Base-by-base conservation (phyloP, 2,888 invertebrate genomes). In the Chloromyia formosa region DNA sequence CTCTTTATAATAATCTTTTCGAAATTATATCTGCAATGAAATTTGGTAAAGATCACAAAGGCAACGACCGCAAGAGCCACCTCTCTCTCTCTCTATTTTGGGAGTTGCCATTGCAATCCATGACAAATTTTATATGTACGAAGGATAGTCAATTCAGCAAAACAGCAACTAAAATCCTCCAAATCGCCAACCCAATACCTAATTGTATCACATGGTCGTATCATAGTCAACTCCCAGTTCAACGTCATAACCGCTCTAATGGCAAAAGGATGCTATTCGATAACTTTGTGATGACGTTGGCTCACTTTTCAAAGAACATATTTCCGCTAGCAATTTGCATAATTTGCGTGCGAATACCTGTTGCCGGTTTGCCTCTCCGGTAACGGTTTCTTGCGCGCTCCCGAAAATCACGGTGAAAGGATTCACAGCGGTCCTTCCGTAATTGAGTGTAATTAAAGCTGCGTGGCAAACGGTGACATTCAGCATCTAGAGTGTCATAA, bases 361-460 rank as follows among this genome's bases (percentile, higher is more conserved):
- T 78, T 79, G 79, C 78, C 78, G 71, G n/a, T 56, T 62, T 49
- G 3, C 3, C 49, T 49, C 42, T 42, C 5, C 49, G 49, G 49
- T 40, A 60, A 42, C 76, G 49, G 10, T 49, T 49, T 12, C 49
- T 12, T 18, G 77, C 79, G 81, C n/a, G n/a, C n/a, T n/a, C n/a
- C n/a, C n/a, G 81, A 81, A 83, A 81, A 81, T 80, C 82, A 82
- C 82, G 80, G 76, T 75, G 75, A 76, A 78, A 77, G 75, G 77
- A 78, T 78, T 79, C 77, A 73, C 74, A 76, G 77, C 77, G 79
- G 82, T 80, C 80, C 82, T 82, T 79, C 81, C 78, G 81, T 84
- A 84, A 84, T 84, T 84, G 84, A 82, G 82, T 84, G 82, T 84
- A 84, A 84, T 84, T 84, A 84, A 84, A 84, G 82, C 81, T 78